phyloP scores from a whole-genome alignment of 2,888 invertebrate species.

The Clivina fossor region DNA sequence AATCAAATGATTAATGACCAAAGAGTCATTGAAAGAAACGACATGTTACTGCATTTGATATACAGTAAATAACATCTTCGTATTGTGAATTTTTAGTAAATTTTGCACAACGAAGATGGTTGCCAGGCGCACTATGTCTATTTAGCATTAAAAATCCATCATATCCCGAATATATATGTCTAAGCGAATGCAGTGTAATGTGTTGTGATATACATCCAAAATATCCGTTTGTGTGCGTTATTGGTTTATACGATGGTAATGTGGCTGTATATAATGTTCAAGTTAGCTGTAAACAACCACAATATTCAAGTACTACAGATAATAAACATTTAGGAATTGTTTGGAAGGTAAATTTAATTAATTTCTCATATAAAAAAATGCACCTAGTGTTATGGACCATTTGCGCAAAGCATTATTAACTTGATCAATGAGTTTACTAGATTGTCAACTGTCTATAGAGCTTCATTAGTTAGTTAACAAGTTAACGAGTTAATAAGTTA shows the following conservation, averaged over 20 bases:
- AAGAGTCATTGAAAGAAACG: too few relatives aligned
- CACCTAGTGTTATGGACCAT: too few relatives aligned
- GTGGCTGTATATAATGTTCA: constrained; percentile 89
- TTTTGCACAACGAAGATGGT: constrained; percentile 79
- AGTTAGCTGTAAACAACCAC: constrained; percentile 65
- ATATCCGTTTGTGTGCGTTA: constrained; percentile 80
- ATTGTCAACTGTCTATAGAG: too few relatives aligned
- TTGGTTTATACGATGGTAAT: constrained; percentile 80
- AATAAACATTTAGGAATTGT: constrained; percentile 88
- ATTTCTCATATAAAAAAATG: too few relatives aligned
- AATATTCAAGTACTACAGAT: constrained; percentile 76
- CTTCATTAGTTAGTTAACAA: too few relatives aligned
- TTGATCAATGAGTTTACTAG: too few relatives aligned
- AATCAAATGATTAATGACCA: too few relatives aligned
- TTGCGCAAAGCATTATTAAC: too few relatives aligned
- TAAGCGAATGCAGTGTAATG: constrained; percentile 83
- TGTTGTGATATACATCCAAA: constrained; percentile 83
- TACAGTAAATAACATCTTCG: too few relatives aligned
- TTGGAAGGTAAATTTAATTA: constrained; percentile 86
- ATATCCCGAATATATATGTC: constrained; percentile 83
- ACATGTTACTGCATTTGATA: too few relatives aligned
- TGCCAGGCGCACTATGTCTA: constrained; percentile 79
- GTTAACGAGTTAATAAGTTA: too few relatives aligned
- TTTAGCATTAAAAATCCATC: constrained; percentile 94
- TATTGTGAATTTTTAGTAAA: constrained; percentile 80